Conservation (phyloP, 23 tunicate species). For the Ascidia mentula region DNA sequence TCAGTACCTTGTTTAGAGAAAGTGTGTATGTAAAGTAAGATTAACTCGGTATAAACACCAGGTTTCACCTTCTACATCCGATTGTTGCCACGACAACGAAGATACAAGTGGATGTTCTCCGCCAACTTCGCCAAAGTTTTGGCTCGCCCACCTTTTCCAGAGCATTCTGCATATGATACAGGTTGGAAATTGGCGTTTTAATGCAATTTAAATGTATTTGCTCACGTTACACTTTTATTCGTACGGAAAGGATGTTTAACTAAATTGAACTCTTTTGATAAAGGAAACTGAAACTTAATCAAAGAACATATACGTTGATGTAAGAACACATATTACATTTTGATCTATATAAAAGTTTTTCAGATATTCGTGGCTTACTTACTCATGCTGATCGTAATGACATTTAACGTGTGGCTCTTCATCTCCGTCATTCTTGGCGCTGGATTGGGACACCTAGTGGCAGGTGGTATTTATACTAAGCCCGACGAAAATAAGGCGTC, state of each 20-base stretch:
- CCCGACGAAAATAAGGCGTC: neutral
- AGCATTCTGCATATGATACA: constrained; percentile 25
- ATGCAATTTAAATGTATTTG: too few species aligned
- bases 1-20: too few species aligned
- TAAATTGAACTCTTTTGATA: too few species aligned
- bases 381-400: constrained; percentile 46
- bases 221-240: too few species aligned
- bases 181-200: too few species aligned
- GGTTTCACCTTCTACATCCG: neutral
- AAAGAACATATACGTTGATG: too few species aligned
- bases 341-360: too few species aligned
- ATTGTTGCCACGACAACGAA: neutral
- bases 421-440: constrained; percentile 24
- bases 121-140: constrained; percentile 11
- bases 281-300: too few species aligned
- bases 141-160: constrained; percentile 25
- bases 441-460: constrained; percentile 31
- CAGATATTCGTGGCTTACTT: constrained; percentile 34
- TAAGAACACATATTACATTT: too few species aligned
- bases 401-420: constrained; percentile 44
- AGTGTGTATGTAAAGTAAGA: too few species aligned
- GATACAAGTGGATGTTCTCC: neutral
- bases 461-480: neutral
- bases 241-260: too few species aligned
- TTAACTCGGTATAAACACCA: too few species aligned